These are phyloP conservation scores for Luidia sarsii DNA, from an alignment of 53 echinoderm and acorn worm species.

Conservation along the genomic window DNA sequence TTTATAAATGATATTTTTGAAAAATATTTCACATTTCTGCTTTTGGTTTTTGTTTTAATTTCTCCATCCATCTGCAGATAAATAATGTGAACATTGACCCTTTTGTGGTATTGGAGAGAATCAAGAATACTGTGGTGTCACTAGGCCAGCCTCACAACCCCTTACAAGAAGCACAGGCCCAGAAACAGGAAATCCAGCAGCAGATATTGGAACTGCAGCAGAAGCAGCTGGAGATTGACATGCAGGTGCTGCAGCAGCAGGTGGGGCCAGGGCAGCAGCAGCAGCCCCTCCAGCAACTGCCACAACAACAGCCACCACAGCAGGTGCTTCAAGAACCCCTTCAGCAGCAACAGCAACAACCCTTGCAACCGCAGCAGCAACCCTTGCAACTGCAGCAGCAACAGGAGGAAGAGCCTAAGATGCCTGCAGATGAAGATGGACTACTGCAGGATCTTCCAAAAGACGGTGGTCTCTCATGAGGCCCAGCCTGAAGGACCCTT, in stretches of 20 bases:
- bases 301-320: slow-evolving; percentile 11
- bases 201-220: slow-evolving; percentile 60
- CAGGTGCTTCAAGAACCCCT: not conserved
- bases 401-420: too few species aligned
- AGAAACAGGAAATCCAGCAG: slow-evolving; percentile 52
- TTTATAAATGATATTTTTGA: not conserved
- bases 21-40: too few species aligned
- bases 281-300: not conserved
- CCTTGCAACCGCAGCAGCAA: not conserved
- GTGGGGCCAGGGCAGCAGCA: slow-evolving; percentile 18
- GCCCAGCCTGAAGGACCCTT: too few species aligned
- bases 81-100: slow-evolving; percentile 92
- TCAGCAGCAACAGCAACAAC: not conserved
- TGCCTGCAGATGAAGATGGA: too few species aligned
- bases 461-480: too few species aligned
- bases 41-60: too few species aligned
- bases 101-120: slow-evolving; percentile 61
- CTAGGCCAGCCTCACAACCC: slow-evolving; percentile 22
- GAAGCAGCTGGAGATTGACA: slow-evolving; percentile 33
- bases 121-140: slow-evolving; percentile 54
- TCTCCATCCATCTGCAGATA: slow-evolving; percentile 55
- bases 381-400: not conserved
- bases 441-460: too few species aligned
- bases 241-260: slow-evolving; percentile 40
- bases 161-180: slow-evolving; percentile 6